Evolutionary conservation across 2,113 vertebrate genomes (phyloP).

Genomic region (Orcinus orca): DNA sequence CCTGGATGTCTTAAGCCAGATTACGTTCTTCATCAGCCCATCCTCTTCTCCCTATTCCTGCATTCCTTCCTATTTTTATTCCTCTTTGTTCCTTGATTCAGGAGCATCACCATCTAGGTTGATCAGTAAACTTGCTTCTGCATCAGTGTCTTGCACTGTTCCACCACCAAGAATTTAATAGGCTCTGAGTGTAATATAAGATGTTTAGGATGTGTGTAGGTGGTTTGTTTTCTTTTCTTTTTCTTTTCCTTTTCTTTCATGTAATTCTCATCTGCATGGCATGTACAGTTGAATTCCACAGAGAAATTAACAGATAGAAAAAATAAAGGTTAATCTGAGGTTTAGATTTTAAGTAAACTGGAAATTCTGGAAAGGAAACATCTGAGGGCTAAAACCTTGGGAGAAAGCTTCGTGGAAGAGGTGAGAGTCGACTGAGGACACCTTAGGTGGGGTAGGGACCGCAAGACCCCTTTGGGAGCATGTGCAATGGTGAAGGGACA

Average conservation of each 20-base stretch:
- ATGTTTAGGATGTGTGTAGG: background rate
- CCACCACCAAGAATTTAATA: background rate
- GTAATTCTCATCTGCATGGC: background rate
- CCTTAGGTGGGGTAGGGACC: background rate
- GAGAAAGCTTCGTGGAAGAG: background rate
- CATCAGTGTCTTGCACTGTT: background rate
- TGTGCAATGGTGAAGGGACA: background rate
- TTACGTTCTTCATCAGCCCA: background rate
- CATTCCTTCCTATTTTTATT: background rate
- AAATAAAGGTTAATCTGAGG: background rate
- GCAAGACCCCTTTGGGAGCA: background rate
- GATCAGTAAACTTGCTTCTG: background rate
- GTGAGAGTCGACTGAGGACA: background rate
- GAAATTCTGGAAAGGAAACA: background rate
- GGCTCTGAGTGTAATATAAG: background rate
- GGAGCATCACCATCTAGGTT: background rate
- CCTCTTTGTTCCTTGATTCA: background rate
- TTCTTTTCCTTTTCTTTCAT: background rate
- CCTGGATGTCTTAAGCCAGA: background rate
- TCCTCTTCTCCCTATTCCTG: background rate
- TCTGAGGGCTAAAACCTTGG: background rate
- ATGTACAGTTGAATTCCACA: background rate
- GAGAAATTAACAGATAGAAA: background rate
- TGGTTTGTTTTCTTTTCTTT: background rate
- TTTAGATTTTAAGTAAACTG: slow-evolving; percentile 27